These are phyloP conservation scores for Bucco capensis DNA, from an alignment of 2,113 vertebrate species.

Conservation along the genomic window DNA sequence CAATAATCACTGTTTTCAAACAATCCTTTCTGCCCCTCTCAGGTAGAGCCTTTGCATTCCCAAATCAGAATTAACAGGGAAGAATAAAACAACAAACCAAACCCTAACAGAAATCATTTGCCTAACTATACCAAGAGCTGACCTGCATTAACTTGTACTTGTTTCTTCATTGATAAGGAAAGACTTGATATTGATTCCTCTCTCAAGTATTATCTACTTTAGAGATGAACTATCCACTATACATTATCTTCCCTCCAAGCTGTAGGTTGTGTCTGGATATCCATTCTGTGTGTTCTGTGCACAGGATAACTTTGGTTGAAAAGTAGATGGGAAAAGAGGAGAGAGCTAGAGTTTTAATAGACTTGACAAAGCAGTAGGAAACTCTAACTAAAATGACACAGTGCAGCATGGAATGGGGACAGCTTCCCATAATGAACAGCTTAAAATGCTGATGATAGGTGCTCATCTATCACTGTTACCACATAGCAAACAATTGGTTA, in stretches of 20 bases:
- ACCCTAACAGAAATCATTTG: neutral
- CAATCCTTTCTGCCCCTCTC: neutral
- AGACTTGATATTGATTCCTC: neutral
- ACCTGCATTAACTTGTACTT: rapidly evolving
- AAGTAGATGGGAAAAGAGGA: neutral
- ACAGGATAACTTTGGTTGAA: neutral
- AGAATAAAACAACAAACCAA: neutral
- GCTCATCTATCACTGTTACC: neutral
- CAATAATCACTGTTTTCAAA: neutral
- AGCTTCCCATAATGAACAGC: neutral
- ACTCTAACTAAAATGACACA: neutral
- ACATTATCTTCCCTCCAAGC: neutral
- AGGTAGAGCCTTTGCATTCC: neutral
- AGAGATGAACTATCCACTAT: neutral
- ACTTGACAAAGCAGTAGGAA: neutral
- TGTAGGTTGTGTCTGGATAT: neutral
- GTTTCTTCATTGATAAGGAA: neutral
- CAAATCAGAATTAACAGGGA: neutral
- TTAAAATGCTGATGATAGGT: neutral
- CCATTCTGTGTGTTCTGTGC: neutral
- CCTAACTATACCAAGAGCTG: neutral
- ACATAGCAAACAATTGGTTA: neutral
- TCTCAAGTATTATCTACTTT: neutral
- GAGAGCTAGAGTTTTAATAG: neutral
- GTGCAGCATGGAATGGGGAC: neutral